Evolutionary conservation across 1,140 invertebrate genomes (phyloP).

Genomic region (Orussus abietinus): DNA sequence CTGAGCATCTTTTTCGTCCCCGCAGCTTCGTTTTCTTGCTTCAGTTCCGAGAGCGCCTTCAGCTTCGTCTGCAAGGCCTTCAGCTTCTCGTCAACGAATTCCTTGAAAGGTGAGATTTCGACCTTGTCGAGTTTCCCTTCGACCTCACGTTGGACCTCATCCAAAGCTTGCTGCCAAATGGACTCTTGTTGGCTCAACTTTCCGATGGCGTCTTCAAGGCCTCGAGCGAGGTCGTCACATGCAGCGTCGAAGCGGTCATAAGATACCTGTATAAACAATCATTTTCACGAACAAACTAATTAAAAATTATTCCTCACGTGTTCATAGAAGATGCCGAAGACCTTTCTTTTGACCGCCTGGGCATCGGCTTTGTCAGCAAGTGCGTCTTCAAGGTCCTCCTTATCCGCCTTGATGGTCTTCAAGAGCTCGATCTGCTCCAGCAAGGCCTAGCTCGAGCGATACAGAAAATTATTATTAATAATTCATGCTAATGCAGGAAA

Average conservation of each 20-base stretch:
- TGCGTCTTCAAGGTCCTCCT: constrained; percentile 63
- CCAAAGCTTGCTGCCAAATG: constrained; percentile 49
- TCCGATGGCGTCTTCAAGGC: constrained; percentile 60
- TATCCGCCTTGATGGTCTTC: constrained; percentile 60
- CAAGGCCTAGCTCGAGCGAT: too few relatives aligned
- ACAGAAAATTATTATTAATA: constrained; percentile 9
- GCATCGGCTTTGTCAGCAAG: constrained; percentile 69
- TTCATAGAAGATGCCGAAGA: constrained; percentile 8
- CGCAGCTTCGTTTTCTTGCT: constrained; percentile 64
- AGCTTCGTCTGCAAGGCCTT: constrained; percentile 62
- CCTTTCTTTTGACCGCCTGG: constrained; percentile 60
- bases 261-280: constrained; percentile 51
- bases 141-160: constrained; percentile 64
- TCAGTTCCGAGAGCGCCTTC: constrained; percentile 54
- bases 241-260: constrained; percentile 65
- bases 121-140: constrained; percentile 65
- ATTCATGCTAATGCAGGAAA: too few relatives aligned
- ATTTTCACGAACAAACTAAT: constrained; percentile 2
- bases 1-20: constrained; percentile 63
- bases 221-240: constrained; percentile 60
- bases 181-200: constrained; percentile 61
- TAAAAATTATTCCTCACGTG: too few relatives aligned
- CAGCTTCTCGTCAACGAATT: constrained; percentile 63
- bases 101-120: constrained; percentile 62
- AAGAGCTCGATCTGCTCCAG: constrained; percentile 56